A percentile compares a stretch with the other conserved stretches of the same genome.
These are phyloP conservation scores for Tolmerus cingulatus DNA, from an alignment of 2,888 invertebrate species.

Conservation along the genomic window DNA sequence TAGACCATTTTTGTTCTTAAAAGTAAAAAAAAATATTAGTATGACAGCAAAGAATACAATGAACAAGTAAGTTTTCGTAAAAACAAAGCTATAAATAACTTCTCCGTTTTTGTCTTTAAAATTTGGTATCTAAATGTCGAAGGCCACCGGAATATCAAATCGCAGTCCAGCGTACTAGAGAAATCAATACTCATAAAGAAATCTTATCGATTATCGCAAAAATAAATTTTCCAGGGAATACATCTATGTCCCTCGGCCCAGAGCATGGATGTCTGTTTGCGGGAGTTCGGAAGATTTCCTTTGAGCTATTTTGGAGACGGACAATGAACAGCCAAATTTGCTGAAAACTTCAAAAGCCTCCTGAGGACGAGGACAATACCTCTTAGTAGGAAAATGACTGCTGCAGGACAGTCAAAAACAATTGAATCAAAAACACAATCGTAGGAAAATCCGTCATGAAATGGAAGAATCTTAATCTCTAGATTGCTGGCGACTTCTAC, in stretches of 20 bases:
- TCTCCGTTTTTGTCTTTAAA: neutral
- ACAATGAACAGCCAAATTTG: neutral
- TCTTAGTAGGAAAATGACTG: neutral
- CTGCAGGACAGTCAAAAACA: neutral
- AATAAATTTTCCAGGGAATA: neutral
- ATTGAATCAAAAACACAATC: neutral
- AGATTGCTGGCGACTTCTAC: neutral
- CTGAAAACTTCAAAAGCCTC: neutral
- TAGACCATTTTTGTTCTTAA: neutral
- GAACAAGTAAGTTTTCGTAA: neutral
- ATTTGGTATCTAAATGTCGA: neutral
- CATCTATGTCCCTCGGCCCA: neutral
- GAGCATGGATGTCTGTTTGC: neutral
- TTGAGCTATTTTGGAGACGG: neutral
- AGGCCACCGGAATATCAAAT: neutral
- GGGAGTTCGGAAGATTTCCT: neutral
- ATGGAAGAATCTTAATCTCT: neutral
- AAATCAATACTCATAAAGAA: neutral
- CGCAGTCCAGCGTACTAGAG: neutral
- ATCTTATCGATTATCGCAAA: neutral
- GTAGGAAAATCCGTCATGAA: neutral
- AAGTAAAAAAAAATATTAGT: neutral
- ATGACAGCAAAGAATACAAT: neutral
- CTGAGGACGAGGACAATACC: neutral
- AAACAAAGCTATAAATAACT: neutral